Percentiles rank a stretch among this genome's conserved stretches.
Evolutionary conservation across 2,888 invertebrate species (phyloP).

Genomic region (Acronicta psi): DNA sequence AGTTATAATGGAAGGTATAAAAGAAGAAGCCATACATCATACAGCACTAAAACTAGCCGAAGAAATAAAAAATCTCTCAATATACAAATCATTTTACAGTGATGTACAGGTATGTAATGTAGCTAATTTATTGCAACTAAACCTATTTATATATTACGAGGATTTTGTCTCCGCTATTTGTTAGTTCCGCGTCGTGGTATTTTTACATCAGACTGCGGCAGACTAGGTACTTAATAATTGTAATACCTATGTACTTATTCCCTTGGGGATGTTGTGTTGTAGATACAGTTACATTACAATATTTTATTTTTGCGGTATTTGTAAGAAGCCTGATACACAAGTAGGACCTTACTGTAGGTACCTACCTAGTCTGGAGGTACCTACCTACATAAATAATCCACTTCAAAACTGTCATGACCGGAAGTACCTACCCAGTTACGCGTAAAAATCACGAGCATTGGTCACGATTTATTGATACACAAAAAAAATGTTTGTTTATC

Average conservation of each 20-base stretch:
- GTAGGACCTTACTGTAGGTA: no score
- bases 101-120: conserved; percentile 93
- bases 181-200: no score
- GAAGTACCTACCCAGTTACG: conserved; percentile 7
- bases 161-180: background rate
- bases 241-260: no score
- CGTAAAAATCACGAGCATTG: conserved; percentile 31
- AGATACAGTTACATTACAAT: no score
- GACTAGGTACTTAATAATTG: no score
- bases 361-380: background rate
- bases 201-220: no score
- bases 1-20: conserved; percentile 84
- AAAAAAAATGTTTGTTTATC: conserved; percentile 24
- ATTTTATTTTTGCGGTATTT: no score
- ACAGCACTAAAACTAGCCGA: conserved; percentile 94
- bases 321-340: no score
- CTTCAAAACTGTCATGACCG: background rate
- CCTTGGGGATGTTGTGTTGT: no score
- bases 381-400: background rate
- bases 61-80: conserved; percentile 93
- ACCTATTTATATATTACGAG: background rate
- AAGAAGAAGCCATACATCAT: conserved; percentile 91
- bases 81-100: conserved; percentile 93
- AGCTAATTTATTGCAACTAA: background rate
- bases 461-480: conserved; percentile 10